Percentiles rank a stretch among this genome's conserved stretches.
Conservation (phyloP, 2,797 vertebrate genomes). For the Ibycter americanus region DNA sequence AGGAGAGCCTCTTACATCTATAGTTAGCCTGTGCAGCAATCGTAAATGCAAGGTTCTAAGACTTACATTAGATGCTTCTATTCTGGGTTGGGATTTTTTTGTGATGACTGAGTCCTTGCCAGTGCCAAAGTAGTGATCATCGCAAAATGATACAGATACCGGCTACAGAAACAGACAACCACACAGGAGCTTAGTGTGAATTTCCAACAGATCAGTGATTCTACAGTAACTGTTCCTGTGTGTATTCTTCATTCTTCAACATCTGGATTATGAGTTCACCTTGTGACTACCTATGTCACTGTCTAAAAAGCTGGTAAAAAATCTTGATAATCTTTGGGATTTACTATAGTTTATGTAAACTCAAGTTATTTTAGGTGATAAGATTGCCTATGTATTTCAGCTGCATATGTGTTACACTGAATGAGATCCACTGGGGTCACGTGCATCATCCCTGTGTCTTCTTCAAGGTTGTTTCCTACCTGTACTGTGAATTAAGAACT, state of each 20-base stretch:
- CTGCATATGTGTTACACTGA: background rate
- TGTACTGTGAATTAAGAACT: background rate
- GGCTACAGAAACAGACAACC: background rate
- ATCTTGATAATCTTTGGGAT: background rate
- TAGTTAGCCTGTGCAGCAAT: background rate
- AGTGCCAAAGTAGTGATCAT: background rate
- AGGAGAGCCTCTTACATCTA: background rate
- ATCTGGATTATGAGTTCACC: background rate
- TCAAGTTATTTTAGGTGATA: background rate
- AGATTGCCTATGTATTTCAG: background rate
- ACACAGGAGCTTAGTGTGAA: background rate
- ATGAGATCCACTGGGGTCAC: background rate
- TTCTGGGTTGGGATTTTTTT: background rate
- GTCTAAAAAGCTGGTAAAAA: background rate
- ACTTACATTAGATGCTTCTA: background rate
- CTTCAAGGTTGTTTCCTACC: background rate
- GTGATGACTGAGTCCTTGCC: background rate
- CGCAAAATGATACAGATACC: background rate
- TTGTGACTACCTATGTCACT: background rate
- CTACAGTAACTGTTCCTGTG: background rate
- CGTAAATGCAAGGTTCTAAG: background rate
- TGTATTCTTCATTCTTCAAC: background rate
- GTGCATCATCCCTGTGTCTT: background rate
- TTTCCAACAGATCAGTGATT: background rate
- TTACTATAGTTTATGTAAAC: background rate